Evolutionary conservation across 1,140 invertebrate genomes (phyloP).

Genomic region (Anagrus nilaparvatae): DNA sequence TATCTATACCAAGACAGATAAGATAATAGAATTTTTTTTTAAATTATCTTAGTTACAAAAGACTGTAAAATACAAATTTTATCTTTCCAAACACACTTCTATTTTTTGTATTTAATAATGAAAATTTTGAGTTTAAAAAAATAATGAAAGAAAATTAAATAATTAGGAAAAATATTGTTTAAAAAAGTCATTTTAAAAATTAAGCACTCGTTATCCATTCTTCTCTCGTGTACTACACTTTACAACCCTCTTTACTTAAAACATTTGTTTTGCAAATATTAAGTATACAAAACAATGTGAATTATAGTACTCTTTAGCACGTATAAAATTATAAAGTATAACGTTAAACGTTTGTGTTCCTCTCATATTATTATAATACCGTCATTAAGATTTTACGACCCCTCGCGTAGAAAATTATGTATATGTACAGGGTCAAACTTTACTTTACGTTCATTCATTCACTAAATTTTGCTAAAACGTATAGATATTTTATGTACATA

Average conservation of each 20-base stretch:
- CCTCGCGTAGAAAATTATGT: slow-evolving; percentile 19
- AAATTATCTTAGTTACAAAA: no score
- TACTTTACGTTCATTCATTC: slow-evolving; percentile 30
- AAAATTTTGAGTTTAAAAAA: no score
- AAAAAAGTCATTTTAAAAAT: no score
- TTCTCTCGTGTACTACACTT: neutral
- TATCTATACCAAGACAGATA: no score
- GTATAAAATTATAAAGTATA: no score
- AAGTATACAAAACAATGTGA: neutral
- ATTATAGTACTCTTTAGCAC: neutral
- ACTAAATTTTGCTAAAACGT: slow-evolving; percentile 14
- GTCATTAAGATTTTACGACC: slow-evolving; percentile 35
- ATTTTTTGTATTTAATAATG: no score
- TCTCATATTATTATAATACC: slow-evolving; percentile 16
- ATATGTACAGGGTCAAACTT: slow-evolving; percentile 27
- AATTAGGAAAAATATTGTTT: no score
- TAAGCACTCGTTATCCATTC: neutral
- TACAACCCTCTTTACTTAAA: neutral
- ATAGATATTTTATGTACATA: neutral
- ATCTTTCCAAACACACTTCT: no score
- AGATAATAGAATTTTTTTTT: no score
- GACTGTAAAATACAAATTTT: no score
- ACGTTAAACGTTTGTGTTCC: neutral
- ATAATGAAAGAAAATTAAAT: no score
- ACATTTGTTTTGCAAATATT: neutral